A percentile compares a stretch with the other conserved stretches of the same genome.
Evolutionary conservation across 2,797 vertebrate genomes (phyloP).

Genomic region (Sebastes minor): DNA sequence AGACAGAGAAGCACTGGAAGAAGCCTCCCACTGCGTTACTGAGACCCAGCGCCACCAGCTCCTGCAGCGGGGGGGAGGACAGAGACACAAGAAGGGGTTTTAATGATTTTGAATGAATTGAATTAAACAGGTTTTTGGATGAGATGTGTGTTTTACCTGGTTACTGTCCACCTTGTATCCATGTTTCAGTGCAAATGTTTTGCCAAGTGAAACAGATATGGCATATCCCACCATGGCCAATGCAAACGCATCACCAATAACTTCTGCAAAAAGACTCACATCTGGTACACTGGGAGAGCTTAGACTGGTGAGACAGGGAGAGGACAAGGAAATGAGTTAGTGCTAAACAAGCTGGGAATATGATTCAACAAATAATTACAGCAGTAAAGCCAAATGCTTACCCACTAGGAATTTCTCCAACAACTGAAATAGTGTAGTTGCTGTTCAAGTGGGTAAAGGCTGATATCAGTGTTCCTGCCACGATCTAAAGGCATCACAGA

Average conservation of each 20-base stretch:
- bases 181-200: conserved; percentile 96
- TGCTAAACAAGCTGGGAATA: neutral
- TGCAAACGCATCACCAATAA: conserved; percentile 91
- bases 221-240: conserved; percentile 95
- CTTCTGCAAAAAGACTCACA: conserved; percentile 78
- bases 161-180: conserved; percentile 98
- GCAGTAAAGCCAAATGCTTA: conserved; percentile 71
- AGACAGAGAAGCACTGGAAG: conserved; percentile 94
- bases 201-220: conserved; percentile 94
- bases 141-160: conserved; percentile 80
- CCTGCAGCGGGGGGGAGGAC: conserved; percentile 76
- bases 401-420: conserved; percentile 93
- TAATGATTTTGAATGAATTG: too few relatives aligned
- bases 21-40: conserved; percentile 90
- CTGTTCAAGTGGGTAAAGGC: conserved; percentile 77
- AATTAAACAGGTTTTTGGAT: neutral
- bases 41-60: conserved; percentile 93
- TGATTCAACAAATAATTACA: conserved; percentile 4
- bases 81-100: neutral
- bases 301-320: conserved; percentile 78
- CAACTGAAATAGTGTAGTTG: conserved; percentile 86
- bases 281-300: conserved; percentile 83
- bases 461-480: conserved; percentile 89
- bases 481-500: conserved; percentile 82
- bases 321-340: neutral